Conservation (phyloP, 1,140 invertebrate genomes). For the Gryon sp. region DNA sequence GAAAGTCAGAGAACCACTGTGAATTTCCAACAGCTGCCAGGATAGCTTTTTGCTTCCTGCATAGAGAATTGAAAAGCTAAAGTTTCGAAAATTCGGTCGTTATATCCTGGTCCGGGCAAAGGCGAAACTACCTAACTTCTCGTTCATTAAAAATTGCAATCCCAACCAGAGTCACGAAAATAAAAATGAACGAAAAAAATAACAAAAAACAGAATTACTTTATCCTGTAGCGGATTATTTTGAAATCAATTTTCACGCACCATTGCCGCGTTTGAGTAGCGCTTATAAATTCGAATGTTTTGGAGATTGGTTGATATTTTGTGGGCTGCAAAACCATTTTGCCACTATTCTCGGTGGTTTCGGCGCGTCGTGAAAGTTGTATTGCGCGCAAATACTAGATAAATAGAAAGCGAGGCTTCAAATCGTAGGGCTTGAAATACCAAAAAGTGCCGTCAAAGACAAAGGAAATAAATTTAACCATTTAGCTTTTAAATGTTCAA, state of each 20-base stretch:
- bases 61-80: slow-evolving; percentile 51
- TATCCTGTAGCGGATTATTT: slow-evolving; percentile 20
- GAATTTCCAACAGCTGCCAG: slow-evolving; percentile 51
- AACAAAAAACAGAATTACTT: slow-evolving; percentile 33
- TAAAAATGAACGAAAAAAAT: too few species aligned
- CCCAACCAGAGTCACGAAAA: slow-evolving; percentile 22
- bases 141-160: slow-evolving; percentile 58
- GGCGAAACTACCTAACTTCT: slow-evolving; percentile 38
- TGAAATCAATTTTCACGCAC: slow-evolving; percentile 40
- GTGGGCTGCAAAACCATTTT: slow-evolving; percentile 15
- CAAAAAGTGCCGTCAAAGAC: slow-evolving; percentile 47
- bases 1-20: slow-evolving; percentile 52
- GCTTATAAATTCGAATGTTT: slow-evolving; percentile 33
- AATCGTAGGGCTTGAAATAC: slow-evolving; percentile 16
- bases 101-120: slow-evolving; percentile 32
- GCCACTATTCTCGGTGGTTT: slow-evolving; percentile 11
- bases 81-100: slow-evolving; percentile 58
- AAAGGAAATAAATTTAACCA: slow-evolving; percentile 48
- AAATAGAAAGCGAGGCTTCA: slow-evolving; percentile 25
- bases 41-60: slow-evolving; percentile 51
- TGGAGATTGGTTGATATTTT: slow-evolving; percentile 33
- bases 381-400: too few species aligned
- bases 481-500: slow-evolving; percentile 43
- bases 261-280: not conserved
- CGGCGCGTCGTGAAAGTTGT: slow-evolving; percentile 23